These are phyloP conservation scores for Hycleus phaleratus DNA, from an alignment of 1,140 invertebrate genomes.

Conservation along the genomic window DNA sequence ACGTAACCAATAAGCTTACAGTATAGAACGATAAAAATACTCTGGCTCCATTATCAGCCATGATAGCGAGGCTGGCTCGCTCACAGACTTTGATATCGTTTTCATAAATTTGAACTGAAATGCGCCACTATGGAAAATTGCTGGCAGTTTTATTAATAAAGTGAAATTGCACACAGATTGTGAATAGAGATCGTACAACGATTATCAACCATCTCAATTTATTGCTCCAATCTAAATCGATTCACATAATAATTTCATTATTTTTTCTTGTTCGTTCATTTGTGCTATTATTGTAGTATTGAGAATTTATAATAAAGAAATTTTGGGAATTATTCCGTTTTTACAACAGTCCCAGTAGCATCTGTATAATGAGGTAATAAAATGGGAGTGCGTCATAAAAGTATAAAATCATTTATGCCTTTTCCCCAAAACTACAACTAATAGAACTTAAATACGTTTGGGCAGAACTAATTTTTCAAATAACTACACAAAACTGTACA, in stretches of 20 bases:
- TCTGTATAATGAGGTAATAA: conserved; percentile 25
- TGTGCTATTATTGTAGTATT: too few relatives aligned
- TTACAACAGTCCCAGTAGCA: conserved; percentile 15
- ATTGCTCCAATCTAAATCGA: neutral
- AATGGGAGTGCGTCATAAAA: conserved; percentile 27
- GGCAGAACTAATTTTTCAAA: neutral
- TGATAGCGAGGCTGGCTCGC: conserved; percentile 37
- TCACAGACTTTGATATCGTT: conserved; percentile 30
- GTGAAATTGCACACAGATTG: neutral
- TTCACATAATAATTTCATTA: neutral
- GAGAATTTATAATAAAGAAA: too few relatives aligned
- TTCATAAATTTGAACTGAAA: conserved; percentile 35
- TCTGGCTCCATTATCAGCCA: conserved; percentile 40
- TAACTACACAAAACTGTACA: neutral
- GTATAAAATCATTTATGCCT: conserved; percentile 30
- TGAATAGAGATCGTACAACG: neutral
- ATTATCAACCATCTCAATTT: neutral
- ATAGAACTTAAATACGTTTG: neutral
- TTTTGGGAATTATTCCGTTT: too few relatives aligned
- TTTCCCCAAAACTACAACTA: conserved; percentile 1
- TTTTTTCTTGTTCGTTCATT: too few relatives aligned
- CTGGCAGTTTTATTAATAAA: conserved; percentile 1
- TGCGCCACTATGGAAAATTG: conserved; percentile 13
- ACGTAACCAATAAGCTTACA: conserved; percentile 25
- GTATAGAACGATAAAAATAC: conserved; percentile 37